phyloP scores from a whole-genome alignment of 2,797 vertebrate species.

The Phrynocephalus vlangalii region DNA sequence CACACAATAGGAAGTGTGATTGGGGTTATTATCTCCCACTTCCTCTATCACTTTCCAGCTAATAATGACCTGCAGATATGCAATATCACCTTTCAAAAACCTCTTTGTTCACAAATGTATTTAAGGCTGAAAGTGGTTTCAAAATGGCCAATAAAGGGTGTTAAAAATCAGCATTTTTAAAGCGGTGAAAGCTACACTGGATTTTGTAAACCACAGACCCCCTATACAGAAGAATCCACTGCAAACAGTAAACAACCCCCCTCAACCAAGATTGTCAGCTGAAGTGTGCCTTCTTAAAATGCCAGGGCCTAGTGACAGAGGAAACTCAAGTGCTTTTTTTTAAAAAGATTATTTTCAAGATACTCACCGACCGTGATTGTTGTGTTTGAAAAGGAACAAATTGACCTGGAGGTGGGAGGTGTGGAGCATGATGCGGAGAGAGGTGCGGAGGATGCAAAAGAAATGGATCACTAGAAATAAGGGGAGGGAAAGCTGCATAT shows the following conservation, averaged over 20 bases:
- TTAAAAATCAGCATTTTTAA: neutral
- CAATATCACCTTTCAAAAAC: too few species aligned
- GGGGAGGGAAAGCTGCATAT: slow-evolving; percentile 92
- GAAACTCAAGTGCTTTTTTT: slow-evolving; percentile 2
- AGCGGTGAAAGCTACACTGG: neutral
- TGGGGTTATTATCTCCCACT: too few species aligned
- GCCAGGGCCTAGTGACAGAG: slow-evolving; percentile 36
- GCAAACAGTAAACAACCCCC: too few species aligned
- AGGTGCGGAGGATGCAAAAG: slow-evolving; percentile 93
- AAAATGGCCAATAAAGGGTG: neutral
- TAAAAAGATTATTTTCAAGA: slow-evolving; percentile 4
- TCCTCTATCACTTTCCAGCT: too few species aligned
- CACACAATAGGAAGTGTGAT: too few species aligned
- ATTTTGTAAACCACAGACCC: neutral
- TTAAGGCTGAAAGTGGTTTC: neutral
- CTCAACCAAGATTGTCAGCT: too few species aligned
- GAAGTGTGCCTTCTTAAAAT: neutral
- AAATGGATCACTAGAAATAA: slow-evolving; percentile 94
- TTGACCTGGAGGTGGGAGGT: slow-evolving; percentile 91
- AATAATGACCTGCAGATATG: too few species aligned
- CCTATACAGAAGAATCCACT: neutral
- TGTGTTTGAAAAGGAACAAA: slow-evolving; percentile 97
- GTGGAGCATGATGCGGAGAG: slow-evolving; percentile 89
- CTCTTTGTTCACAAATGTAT: too few species aligned
- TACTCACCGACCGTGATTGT: slow-evolving; percentile 92